phyloP scores from a whole-genome alignment of 2,888 invertebrate genomes.

The Stenchaetothrips biformis region DNA sequence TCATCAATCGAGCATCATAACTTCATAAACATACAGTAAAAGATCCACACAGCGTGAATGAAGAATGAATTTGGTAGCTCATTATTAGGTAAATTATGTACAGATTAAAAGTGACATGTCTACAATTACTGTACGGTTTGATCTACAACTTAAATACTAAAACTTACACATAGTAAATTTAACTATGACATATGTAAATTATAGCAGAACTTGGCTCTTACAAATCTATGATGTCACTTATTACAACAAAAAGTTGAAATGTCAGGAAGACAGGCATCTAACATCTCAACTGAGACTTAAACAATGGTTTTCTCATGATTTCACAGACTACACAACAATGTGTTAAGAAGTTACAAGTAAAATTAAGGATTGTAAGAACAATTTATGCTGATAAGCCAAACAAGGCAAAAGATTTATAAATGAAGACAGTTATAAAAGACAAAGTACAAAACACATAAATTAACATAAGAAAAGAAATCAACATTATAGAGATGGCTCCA shows the following conservation, averaged over 20 bases:
- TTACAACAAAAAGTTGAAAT: not conserved
- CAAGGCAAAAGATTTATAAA: not conserved
- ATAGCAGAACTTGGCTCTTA: not conserved
- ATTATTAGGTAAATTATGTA: not conserved
- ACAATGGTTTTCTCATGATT: not conserved
- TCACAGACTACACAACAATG: not conserved
- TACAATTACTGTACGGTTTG: slow-evolving; percentile 18
- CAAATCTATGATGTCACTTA: not conserved
- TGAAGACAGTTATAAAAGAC: slow-evolving; percentile 11
- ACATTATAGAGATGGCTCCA: not conserved
- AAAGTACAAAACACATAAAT: slow-evolving; percentile 13
- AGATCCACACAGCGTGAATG: not conserved
- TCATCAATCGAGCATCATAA: not conserved
- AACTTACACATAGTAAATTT: not conserved
- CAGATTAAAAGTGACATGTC: not conserved
- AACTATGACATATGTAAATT: not conserved
- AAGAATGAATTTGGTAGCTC: slow-evolving; percentile 16
- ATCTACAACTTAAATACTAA: not conserved
- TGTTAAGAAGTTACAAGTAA: not conserved
- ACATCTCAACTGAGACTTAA: not conserved
- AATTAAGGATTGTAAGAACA: not conserved
- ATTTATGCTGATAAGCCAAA: not conserved
- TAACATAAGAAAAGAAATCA: not conserved
- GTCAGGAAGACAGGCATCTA: not conserved
- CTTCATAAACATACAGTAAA: not conserved